Base-by-base conservation (phyloP, 2,888 invertebrate species). In the Cerceris rybyensis region DNA sequence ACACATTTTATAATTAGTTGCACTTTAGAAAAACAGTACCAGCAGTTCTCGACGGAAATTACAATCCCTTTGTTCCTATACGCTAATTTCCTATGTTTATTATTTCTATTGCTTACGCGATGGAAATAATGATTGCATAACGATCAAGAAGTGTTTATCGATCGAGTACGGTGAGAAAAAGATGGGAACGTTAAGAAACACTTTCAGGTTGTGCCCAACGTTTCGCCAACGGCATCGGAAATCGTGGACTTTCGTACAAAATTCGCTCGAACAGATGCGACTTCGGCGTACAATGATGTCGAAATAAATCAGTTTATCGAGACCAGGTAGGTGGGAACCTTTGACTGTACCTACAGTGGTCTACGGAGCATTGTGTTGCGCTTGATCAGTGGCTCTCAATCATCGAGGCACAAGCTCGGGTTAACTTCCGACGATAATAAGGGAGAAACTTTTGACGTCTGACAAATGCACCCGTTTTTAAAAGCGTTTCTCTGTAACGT, bases 251-350 rank as follows among this genome's bases (percentile, higher is more conserved):
- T 70, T 59, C 14, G 58, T 63, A 75, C 82, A 76, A 88, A 87
- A 88, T 89, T 85, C 86, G 71, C 49, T 11, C 68, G 87, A 88
- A 89, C 91, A 91, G 91, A 91, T 90, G 90, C 89, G 86, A 87
- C 87, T 82, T 64, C 73, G 75, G 72, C 76, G 68, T 75, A 88
- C 88, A 89, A 90, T 91, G 87, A 90, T 88, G 89, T 89, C 83
- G 89, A 91, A 92, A 92, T 92, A 92, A 92, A 92, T 92, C 91
- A 91, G 90, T 92, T 91, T 90, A 92, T 91, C 90, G 90, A 89
- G 83, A 81, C 87, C 88, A 89, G 88, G 89, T 86, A 88, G 87
- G 85, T 84, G 85, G 88, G 88, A 81, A 84, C 86, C 84, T 81
- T 80, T 84, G 84, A 83, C 80, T 82, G 78, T 83, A 76, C 75